These are phyloP conservation scores for Venusia cambrica DNA, from an alignment of 2,888 invertebrate species.

Conservation along the genomic window DNA sequence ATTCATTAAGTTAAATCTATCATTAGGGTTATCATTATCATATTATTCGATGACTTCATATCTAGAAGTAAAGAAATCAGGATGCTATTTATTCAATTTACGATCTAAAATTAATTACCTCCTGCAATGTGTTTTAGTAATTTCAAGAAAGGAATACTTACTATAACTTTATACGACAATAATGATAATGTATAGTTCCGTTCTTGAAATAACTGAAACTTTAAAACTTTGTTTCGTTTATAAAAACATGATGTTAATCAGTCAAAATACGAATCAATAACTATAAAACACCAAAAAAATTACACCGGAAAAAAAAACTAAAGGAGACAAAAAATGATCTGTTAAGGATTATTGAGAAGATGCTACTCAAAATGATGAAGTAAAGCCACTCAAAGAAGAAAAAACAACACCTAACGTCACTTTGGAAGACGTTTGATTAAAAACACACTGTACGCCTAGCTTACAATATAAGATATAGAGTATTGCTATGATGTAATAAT, in stretches of 20 bases:
- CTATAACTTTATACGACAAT: too few species aligned
- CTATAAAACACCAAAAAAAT: too few species aligned
- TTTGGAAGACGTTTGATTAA: slow-evolving; percentile 80
- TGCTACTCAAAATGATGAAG: slow-evolving; percentile 10
- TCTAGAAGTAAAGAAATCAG: slow-evolving; percentile 16
- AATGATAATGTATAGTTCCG: too few species aligned
- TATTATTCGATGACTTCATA: slow-evolving; percentile 34
- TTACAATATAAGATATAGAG: slow-evolving; percentile 58
- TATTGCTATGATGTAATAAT: slow-evolving; percentile 44
- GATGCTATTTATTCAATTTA: too few species aligned
- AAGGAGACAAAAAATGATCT: background rate
- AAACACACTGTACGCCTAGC: slow-evolving; percentile 71
- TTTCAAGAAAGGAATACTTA: too few species aligned
- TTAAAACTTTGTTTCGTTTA: too few species aligned
- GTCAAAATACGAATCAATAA: too few species aligned
- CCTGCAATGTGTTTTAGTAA: too few species aligned
- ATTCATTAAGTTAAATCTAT: slow-evolving; percentile 40
- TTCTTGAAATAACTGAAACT: too few species aligned
- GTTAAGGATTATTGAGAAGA: background rate
- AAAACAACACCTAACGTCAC: slow-evolving; percentile 67
- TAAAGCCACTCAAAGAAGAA: slow-evolving; percentile 25
- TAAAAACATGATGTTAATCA: too few species aligned
- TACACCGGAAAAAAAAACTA: slow-evolving; percentile 4
- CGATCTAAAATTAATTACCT: too few species aligned
- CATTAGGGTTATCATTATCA: too few species aligned